Evolutionary conservation across 1,140 invertebrate genomes (phyloP), one percentile per base, ranked within the genome.

Genomic region (Drosophila malerkotliana): DNA sequence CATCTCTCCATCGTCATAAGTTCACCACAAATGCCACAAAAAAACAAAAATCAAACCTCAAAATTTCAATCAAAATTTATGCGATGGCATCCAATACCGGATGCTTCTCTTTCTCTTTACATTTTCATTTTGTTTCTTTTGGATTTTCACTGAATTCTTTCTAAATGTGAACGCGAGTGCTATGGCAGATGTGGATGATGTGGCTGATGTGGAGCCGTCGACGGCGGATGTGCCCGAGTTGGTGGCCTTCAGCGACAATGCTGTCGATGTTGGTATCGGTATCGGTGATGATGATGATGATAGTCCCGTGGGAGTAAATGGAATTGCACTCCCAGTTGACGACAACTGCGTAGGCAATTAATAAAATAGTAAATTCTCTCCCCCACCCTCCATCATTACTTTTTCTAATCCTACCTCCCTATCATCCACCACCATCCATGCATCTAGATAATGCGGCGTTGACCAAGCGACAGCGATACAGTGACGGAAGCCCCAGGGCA

Each of bases 181-280:
- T 39, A 54, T 66, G 53, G 60, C 79, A 66, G 85, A 75, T 60
- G 41, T 44, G 34, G 34, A 12, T 37, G 10, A 37, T 37, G 77
- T 47, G 18, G 18, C 44, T 10, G 44, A 82, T 82, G 90, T 91
- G 89, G 83, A 91, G 41, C 84, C 88, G 49, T 67, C 80, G 68
- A 39, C 67, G 68, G 37, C 67, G 48, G 79, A 83, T 72, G 71
- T 73, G 73, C 67, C 72, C 44, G 51, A 79, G 44, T 61, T 76
- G 63, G 47, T 75, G 60, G 60, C 60, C 53, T 53, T 57, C 71
- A 75, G 61, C 72, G 72, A 74, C 54, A 75, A 75, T 32, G 72
- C 72, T 74, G 72, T 76, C 64, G 54, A 73, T 77, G 72, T 58
- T 64, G 67, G 68, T 72, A 58, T 76, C 58, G 21, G 21, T 3